A percentile compares a stretch with the other conserved stretches of the same genome.
phyloP scores from a whole-genome alignment of 2,113 vertebrate genomes.

The Cebus imitator region DNA sequence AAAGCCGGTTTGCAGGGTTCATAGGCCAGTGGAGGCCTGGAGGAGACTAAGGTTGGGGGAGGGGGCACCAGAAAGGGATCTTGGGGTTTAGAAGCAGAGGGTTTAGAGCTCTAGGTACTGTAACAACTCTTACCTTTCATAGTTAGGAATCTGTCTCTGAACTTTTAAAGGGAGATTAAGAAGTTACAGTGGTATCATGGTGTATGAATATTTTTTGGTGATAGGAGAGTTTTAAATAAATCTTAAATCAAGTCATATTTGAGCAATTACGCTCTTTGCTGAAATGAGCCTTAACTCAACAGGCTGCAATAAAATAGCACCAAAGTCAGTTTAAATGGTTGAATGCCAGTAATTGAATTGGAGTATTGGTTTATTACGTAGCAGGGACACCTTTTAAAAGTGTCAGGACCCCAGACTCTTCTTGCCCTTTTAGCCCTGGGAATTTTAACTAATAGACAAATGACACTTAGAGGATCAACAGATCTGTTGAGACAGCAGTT shows the following conservation, averaged over 20 bases:
- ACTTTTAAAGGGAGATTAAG: not conserved
- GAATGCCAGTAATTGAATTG: constrained; percentile 60
- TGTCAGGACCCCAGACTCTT: not conserved
- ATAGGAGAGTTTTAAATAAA: constrained; percentile 62
- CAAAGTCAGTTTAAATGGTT: constrained; percentile 49
- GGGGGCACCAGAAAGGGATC: not conserved
- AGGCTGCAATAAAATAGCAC: constrained; percentile 42
- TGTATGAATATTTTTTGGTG: constrained; percentile 20
- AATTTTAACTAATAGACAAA: not conserved
- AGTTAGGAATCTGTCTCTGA: constrained; percentile 36
- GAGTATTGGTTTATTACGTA: constrained; percentile 57
- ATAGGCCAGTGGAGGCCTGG: not conserved
- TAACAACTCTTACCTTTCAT: not conserved
- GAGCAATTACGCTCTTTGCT: constrained; percentile 55
- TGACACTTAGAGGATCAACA: not conserved
- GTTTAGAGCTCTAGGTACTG: not conserved
- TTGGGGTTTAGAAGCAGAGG: not conserved
- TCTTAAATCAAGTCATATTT: constrained; percentile 59
- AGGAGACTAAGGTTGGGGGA: not conserved
- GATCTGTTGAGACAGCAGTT: not conserved
- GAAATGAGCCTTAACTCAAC: constrained; percentile 53
- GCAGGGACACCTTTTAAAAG: constrained; percentile 30
- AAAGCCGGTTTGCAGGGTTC: not conserved
- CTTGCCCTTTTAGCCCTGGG: not conserved
- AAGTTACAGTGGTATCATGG: not conserved